phyloP scores from a whole-genome alignment of 2,888 invertebrate genomes.

The Azorinus chamasolen region DNA sequence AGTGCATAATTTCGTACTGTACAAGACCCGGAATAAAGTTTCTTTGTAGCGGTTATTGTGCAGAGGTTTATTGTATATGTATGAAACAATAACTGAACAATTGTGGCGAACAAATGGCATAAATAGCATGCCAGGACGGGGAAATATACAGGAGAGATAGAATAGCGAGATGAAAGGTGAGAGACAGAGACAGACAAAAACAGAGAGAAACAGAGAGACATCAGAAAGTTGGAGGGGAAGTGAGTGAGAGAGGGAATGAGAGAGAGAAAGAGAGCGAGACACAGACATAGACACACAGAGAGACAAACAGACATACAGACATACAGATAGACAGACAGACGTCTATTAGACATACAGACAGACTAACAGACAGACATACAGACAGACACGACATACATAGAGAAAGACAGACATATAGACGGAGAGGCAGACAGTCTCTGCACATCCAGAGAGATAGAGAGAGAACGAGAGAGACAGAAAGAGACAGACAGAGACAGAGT shows the following conservation, averaged over 20 bases:
- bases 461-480: background rate
- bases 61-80: too few species aligned
- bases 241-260: background rate
- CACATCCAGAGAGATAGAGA: background rate
- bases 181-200: background rate
- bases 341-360: slow-evolving; percentile 1
- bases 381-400: background rate
- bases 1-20: too few species aligned
- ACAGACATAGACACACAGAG: background rate
- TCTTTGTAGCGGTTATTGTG: too few species aligned
- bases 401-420: background rate
- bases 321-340: background rate
- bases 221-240: too few species aligned
- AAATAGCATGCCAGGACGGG: too few species aligned
- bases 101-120: too few species aligned
- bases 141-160: too few species aligned
- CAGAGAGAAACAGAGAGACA: slow-evolving; percentile 2
- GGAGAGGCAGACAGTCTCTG: background rate
- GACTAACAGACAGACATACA: background rate
- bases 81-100: too few species aligned
- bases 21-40: too few species aligned
- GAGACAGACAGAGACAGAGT: background rate
- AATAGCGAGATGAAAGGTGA: background rate
- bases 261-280: background rate
- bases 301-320: background rate